phyloP scores from a whole-genome alignment of 2,113 vertebrate genomes.

The Hippoglossus stenolepis region DNA sequence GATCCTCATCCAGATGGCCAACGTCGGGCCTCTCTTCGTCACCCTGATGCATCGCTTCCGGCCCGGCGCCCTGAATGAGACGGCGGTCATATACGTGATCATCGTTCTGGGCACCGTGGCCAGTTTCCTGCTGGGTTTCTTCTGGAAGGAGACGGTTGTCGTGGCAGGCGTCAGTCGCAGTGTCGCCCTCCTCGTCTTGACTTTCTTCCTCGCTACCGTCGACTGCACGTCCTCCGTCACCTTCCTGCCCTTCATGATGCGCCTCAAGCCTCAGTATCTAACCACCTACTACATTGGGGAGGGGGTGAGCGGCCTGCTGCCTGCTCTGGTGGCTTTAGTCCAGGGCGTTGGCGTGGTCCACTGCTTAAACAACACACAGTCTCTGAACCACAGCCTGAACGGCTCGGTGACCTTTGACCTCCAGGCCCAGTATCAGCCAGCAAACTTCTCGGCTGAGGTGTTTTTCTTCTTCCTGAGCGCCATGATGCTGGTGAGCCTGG shows the following conservation, averaged over 20 bases:
- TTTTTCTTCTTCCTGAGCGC: slow-evolving; percentile 86
- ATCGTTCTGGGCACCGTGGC: slow-evolving; percentile 75
- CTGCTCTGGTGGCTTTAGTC: slow-evolving; percentile 82
- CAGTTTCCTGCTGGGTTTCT: slow-evolving; percentile 83
- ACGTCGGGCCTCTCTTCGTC: slow-evolving; percentile 84
- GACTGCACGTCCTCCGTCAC: slow-evolving; percentile 90
- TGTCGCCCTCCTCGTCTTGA: slow-evolving; percentile 79
- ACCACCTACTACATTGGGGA: slow-evolving; percentile 88
- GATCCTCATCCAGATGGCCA: slow-evolving; percentile 86
- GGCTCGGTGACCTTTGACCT: slow-evolving; percentile 32
- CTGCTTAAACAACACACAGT: slow-evolving; percentile 74
- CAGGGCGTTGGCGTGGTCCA: slow-evolving; percentile 84
- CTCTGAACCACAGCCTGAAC: slow-evolving; percentile 42
- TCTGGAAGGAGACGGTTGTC: slow-evolving; percentile 80
- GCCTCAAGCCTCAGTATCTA: slow-evolving; percentile 79
- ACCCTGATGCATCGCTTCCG: slow-evolving; percentile 82
- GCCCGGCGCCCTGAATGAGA: slow-evolving; percentile 78
- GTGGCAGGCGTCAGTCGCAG: slow-evolving; percentile 75
- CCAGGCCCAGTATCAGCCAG: slow-evolving; percentile 74
- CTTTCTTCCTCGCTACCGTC: slow-evolving; percentile 84
- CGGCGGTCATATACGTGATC: slow-evolving; percentile 77
- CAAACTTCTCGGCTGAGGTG: slow-evolving; percentile 79
- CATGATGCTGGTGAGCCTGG: slow-evolving; percentile 84
- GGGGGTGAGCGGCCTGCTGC: slow-evolving; percentile 86
- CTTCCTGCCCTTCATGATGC: slow-evolving; percentile 88